These are phyloP conservation scores for Notolepis coatsorum DNA, from an alignment of 2,797 vertebrate species.

Conservation along the genomic window DNA sequence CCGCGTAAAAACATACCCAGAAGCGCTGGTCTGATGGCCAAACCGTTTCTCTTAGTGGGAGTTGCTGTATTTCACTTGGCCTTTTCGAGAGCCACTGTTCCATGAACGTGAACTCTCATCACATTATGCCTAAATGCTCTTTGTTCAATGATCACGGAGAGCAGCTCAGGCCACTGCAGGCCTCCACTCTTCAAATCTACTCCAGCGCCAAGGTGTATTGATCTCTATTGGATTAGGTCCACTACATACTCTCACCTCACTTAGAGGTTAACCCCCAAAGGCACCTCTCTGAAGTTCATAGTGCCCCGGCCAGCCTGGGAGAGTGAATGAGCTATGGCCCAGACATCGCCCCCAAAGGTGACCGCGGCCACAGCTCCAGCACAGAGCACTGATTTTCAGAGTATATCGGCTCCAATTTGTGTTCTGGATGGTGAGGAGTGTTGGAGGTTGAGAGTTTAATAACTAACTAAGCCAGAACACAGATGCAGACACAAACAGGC, in stretches of 20 bases:
- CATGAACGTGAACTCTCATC: no score
- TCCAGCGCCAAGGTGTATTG: constrained; percentile 53
- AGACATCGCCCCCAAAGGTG: constrained; percentile 44
- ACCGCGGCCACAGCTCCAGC: constrained; percentile 31
- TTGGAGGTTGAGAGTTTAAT: constrained; percentile 10
- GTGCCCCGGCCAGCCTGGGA: constrained; percentile 44
- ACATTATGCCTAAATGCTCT: no score
- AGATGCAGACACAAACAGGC: no score
- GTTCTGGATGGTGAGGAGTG: background rate
- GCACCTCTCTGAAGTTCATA: constrained; percentile 59
- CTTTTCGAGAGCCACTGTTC: no score
- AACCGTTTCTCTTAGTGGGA: no score
- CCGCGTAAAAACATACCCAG: no score
- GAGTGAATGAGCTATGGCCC: constrained; percentile 51
- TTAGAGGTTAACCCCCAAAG: constrained; percentile 58
- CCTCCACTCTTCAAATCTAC: constrained; percentile 37
- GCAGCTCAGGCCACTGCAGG: constrained; percentile 27
- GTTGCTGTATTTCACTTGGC: no score
- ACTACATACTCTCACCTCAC: constrained; percentile 54
- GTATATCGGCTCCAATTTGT: constrained; percentile 17
- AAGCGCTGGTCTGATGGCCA: no score
- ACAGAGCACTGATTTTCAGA: constrained; percentile 23
- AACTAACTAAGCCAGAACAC: no score
- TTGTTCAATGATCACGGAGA: constrained; percentile 14
- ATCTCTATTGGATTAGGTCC: constrained; percentile 67